Evolutionary conservation across 2,797 vertebrate genomes (phyloP).

Genomic region (Phylloscopus collybita): DNA sequence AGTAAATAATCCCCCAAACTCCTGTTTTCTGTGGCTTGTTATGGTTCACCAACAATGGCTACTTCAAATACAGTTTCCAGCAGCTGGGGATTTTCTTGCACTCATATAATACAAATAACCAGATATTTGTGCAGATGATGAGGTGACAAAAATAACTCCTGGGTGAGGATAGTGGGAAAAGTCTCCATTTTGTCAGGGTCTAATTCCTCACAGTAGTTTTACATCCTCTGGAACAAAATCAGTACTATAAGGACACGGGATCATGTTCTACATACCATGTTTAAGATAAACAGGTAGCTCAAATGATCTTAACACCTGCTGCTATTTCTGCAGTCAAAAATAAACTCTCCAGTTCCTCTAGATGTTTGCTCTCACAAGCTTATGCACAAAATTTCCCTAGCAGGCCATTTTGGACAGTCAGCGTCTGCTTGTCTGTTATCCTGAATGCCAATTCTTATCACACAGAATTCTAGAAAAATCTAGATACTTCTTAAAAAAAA

Average conservation of each 20-base stretch:
- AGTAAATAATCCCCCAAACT: not conserved
- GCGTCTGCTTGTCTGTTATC: not conserved
- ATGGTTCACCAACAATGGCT: not conserved
- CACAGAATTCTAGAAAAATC: not conserved
- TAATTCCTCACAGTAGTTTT: not conserved
- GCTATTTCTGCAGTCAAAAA: not conserved
- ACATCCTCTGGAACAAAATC: not conserved
- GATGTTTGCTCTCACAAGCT: not conserved
- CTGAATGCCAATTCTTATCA: not conserved
- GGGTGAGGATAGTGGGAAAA: not conserved
- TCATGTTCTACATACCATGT: not conserved
- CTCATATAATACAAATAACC: not conserved
- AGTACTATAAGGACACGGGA: accelerated
- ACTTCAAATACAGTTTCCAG: not conserved
- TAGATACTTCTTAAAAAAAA: not conserved
- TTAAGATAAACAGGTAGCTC: not conserved
- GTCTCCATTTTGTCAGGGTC: not conserved
- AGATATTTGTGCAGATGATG: not conserved
- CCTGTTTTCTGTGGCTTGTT: not conserved
- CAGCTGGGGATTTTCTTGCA: not conserved
- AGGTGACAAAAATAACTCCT: not conserved
- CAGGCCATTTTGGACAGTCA: not conserved
- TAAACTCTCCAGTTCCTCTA: not conserved
- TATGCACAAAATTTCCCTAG: not conserved
- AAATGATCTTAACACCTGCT: not conserved